Conservation (phyloP, 2,888 invertebrate genomes). For the Lasioglossum figueresi region DNA sequence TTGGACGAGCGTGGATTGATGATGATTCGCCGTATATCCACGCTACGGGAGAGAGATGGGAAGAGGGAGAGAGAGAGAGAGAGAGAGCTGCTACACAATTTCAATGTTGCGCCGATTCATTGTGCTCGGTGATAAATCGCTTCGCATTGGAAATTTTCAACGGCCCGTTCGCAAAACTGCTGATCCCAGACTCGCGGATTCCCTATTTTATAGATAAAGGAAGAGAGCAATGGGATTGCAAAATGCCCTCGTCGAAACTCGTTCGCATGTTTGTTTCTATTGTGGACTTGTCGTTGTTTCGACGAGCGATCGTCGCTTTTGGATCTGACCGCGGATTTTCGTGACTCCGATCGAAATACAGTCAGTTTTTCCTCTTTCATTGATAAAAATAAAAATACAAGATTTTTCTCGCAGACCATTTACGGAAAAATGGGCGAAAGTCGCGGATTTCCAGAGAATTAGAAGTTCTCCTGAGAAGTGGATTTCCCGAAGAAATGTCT, state of each 20-base stretch:
- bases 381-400: not conserved
- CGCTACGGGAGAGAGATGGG: not conserved
- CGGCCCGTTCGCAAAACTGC: conserved; percentile 15
- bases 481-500: not conserved
- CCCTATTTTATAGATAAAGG: not conserved
- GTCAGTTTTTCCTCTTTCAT: not conserved
- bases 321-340: not conserved
- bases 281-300: not conserved
- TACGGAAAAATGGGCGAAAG: not conserved
- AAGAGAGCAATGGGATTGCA: not conserved
- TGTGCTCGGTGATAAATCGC: conserved; percentile 34
- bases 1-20: conserved; percentile 37
- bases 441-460: not conserved
- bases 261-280: conserved; percentile 1
- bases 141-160: conserved; percentile 21
- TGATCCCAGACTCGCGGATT: not conserved
- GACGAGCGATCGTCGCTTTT: not conserved
- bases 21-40: conserved; percentile 13
- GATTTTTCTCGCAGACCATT: not conserved
- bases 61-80: not conserved
- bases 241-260: not conserved
- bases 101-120: conserved; percentile 23
- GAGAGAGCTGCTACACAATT: conserved; percentile 18
- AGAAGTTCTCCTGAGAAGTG: not conserved
- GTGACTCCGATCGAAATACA: not conserved